Base-by-base conservation (phyloP, 1,140 invertebrate species). In the Fopius arisanus region DNA sequence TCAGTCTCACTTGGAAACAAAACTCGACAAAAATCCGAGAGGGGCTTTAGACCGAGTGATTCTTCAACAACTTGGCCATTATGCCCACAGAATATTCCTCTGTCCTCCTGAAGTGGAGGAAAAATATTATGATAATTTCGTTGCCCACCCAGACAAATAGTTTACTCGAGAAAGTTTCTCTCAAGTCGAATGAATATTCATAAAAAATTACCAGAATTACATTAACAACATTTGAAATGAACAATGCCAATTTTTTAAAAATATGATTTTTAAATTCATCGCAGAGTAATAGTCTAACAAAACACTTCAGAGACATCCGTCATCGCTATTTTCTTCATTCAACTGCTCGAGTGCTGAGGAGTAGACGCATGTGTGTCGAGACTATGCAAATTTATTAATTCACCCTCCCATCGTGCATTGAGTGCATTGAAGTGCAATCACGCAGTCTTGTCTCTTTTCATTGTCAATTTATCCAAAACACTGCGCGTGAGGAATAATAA, bases 351-450 rank as follows among this genome's bases (percentile, higher is more conserved):
- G 33, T 37, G 26, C 43, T 51, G 41, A 31, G 23, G 21, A 21
- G 14, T 37, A 40, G 29, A 62, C 19, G 40, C 19, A 9, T 65
- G 19, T 70, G 14, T 3, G 31, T 66, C 19, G 67, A 9, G 23
- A 74, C 78, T 80, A 83, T 84, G 83, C 84, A 85, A 84, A 87
- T 87, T 86, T 85, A 87, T 86, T 83, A 87, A 86, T 86, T 86
- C 83, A 86, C 77, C 76, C 75, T 78, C 74, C 75, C 75, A 77
- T 63, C 43, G 63, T 80, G 78, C 78, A 81, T 74, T 82, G 81
- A 83, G 79, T 76, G 77, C 78, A 81, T 79, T 81, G 80, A 76
- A 59, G 41, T 72, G 69, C 72, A 80, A 81, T 81, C 79, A 70
- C 37, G 66, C 66, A 63, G 7, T 48, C 16, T 48, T 48, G 43